Evolutionary conservation across 2,888 invertebrate genomes (phyloP), one percentile per base, ranked within the genome.

Genomic region (Drosophila testacea): DNA sequence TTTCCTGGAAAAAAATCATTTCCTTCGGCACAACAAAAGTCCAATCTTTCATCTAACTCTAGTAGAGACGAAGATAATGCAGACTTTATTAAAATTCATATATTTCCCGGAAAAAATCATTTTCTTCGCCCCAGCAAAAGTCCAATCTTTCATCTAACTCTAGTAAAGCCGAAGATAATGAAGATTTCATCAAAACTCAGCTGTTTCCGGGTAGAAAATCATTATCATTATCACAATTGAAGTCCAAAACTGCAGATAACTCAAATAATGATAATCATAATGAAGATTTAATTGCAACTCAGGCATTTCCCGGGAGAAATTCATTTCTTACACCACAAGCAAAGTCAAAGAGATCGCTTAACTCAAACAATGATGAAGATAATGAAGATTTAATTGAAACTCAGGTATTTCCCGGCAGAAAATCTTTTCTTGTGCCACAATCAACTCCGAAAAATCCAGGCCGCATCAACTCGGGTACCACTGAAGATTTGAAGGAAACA

Each of bases 401-500:
- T 11, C 59, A 60, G 16, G 4, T 39, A 13, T 62, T 73, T 55
- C 41, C 51, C 10, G 34, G 9, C 9, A 30, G 27, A 22, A 22
- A 22, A 22, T 22, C 22, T 22, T 22, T 22, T 22, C 22, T 22
- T 22, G 2, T 22, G 0, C 6, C 10, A 13, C 9, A 6, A 50
- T 38, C 28, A 7, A 32, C 48, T n/a, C n/a, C 9, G 7, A 74
- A 22, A 6, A 16, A 34, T 9, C 1, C 34, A 6, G n/a, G 7
- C 0, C 16, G 16, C 1, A 22, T 38, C 7, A 41, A n/a, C 11
- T 30, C 61, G 5, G 52, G 48, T 36, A 30, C n/a, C 6, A 34
- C 22, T 1, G 64, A 74, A 6, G 79, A 79, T 52, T 30, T 57
- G 22, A 39, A 42, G 22, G 79, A 64, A 6, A 79, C 79, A 1